Evolutionary conservation across 2,888 invertebrate genomes (phyloP), one percentile per base, ranked within the genome.

Genomic region (Craniophora ligustri): DNA sequence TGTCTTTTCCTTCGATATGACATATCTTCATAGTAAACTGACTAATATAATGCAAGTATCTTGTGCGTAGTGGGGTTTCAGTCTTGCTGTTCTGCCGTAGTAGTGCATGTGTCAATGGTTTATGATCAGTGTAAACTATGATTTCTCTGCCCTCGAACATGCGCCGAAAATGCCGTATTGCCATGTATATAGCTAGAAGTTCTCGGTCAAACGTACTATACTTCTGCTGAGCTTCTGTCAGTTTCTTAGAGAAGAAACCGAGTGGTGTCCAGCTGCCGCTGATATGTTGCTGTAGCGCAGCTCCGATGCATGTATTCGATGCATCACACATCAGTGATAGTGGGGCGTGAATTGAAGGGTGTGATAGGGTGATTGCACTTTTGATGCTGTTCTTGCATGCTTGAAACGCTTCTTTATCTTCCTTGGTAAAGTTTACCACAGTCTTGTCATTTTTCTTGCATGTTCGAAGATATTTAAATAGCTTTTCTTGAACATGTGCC

Each of bases 41-140:
- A 6, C 10, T 38, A 2, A 38, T 38, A 2, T 23, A 39, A 6
- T 26, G 38, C 2, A 39, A 15, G 3, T 39, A 39, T 26, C 38
- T 39, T 2, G 38, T 38, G 4, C 38, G 23, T 14, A 23, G 5
- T 6, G 8, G 23, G 1, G 38, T 39, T 15, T 39, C 23, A 10
- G 38, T 39, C n/a, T 39, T 26, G 38, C 38, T 38, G 38, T 38
- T 38, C 15, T 23, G 32, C 16, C 32, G 15, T 16, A 32, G 10
- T 16, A 32, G 15, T 32, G 32, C 32, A 16, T 32, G 13, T 10
- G 32, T 32, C 16, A 32, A 2, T 10, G 32, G 32, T 16, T 32
- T 32, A 5, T 32, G 32, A 5, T 32, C 32, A 4, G 15, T 23
- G 23, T 23, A 23, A 23, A 23, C 23, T 3, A 10, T 23, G 23